phyloP scores from a whole-genome alignment of 2,888 invertebrate species.

The Dolomedes plantarius region DNA sequence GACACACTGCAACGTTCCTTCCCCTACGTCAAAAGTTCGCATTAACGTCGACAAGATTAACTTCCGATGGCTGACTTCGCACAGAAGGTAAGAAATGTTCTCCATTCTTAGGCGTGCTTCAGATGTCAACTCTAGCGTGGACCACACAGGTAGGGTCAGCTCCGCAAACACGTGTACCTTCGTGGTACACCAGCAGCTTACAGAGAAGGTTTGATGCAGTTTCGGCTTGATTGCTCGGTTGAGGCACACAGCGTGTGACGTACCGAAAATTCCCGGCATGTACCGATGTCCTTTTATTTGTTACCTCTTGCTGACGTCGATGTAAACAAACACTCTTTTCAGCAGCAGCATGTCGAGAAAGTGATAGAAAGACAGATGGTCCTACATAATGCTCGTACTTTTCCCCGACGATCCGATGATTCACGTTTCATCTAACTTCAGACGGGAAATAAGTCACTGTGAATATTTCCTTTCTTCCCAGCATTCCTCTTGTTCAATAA shows the following conservation, averaged over 20 bases:
- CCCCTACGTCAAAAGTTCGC: background rate
- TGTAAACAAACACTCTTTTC: background rate
- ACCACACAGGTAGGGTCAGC: conserved; percentile 29
- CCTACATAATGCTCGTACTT: no score
- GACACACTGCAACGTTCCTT: no score
- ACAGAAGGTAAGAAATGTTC: conserved; percentile 33
- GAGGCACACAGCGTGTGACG: background rate
- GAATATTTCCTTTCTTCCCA: no score
- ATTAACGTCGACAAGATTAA: conserved; percentile 43
- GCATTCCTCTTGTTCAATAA: no score
- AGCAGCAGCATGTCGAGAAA: background rate
- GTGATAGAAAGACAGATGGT: no score
- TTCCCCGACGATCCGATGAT: no score
- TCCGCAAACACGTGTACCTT: background rate
- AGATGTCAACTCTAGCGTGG: conserved; percentile 2
- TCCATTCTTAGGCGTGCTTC: background rate
- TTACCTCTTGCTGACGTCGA: background rate
- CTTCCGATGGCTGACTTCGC: conserved; percentile 59
- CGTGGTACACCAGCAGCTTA: background rate
- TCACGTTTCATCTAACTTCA: no score
- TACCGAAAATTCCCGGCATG: background rate
- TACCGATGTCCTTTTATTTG: background rate
- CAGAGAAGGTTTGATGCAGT: background rate
- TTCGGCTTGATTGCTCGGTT: background rate
- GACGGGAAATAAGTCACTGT: no score